Evolutionary conservation across 35 echinoderm and acorn worm species (phyloP).

Genomic region (Lytechinus variegatus): DNA sequence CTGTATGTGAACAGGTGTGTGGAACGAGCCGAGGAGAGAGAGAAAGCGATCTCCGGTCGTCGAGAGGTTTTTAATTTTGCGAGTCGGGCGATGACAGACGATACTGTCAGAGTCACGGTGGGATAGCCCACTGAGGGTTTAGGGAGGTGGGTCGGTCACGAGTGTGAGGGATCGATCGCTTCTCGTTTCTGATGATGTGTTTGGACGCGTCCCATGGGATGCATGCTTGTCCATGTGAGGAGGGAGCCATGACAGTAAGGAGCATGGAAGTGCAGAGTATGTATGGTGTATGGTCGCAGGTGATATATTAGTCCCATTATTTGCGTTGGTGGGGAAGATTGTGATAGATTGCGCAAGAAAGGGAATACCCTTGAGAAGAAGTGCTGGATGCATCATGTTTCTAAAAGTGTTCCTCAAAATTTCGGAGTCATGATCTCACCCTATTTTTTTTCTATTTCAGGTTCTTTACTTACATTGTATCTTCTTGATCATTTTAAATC

Average conservation of each 20-base stretch:
- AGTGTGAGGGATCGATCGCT: background rate
- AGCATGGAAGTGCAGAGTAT: background rate
- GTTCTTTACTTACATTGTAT: background rate
- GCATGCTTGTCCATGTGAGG: background rate
- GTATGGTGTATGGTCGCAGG: background rate
- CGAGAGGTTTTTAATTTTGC: constrained; percentile 12
- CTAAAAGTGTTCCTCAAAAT: background rate
- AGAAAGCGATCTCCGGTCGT: background rate
- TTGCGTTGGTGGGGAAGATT: background rate
- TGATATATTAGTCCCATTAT: constrained; percentile 1
- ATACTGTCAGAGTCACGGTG: background rate
- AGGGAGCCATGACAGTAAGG: background rate
- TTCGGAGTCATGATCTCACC: background rate
- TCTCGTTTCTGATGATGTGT: background rate
- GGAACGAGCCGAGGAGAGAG: background rate
- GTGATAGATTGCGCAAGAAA: background rate
- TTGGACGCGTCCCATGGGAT: background rate
- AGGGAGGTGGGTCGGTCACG: background rate
- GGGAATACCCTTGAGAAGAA: background rate
- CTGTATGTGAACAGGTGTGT: background rate
- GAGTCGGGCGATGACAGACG: background rate
- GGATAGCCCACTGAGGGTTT: background rate
- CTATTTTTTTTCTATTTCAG: background rate
- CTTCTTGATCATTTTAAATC: background rate
- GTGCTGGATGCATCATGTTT: background rate